Evolutionary conservation across 2,888 invertebrate species (phyloP).

Genomic region (Andrena haemorrhoa): DNA sequence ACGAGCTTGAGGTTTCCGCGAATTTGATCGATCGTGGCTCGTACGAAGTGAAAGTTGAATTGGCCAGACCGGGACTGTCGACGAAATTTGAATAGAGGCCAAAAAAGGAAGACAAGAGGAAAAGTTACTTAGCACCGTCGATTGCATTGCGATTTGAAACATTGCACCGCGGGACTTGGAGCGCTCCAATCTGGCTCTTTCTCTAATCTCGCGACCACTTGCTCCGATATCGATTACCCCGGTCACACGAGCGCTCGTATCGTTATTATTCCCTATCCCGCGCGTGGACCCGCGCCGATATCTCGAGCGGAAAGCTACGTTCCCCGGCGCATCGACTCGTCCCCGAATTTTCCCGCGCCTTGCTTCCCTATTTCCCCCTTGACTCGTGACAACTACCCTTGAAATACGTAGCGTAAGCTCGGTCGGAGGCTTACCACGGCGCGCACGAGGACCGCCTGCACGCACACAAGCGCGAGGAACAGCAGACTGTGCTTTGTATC

Average conservation of each 20-base stretch:
- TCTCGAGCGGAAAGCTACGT: conserved; percentile 19
- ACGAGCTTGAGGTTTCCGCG: not conserved
- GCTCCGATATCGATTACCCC: conserved; percentile 30
- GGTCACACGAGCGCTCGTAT: conserved; percentile 24
- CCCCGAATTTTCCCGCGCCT: not conserved
- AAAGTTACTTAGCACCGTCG: not conserved
- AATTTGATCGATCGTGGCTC: not conserved
- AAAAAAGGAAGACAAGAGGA: not conserved
- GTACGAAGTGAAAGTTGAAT: not conserved
- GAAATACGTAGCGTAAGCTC: conserved; percentile 5
- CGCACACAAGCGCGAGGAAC: conserved; percentile 54
- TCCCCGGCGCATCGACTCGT: not conserved
- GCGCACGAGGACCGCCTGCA: conserved; percentile 63
- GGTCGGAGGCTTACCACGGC: conserved; percentile 70
- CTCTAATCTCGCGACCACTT: conserved; percentile 39
- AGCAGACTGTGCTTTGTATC: conserved; percentile 26
- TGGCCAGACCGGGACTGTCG: too few species aligned
- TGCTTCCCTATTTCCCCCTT: too few species aligned
- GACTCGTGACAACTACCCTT: too few species aligned
- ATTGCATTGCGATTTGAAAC: not conserved
- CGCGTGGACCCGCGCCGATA: conserved; percentile 2
- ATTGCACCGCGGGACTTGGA: not conserved
- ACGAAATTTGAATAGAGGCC: not conserved
- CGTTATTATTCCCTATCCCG: conserved; percentile 2
- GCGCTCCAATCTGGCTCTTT: conserved; percentile 31